Conservation (phyloP, 2,888 invertebrate species). For the Thalpophila matura region DNA sequence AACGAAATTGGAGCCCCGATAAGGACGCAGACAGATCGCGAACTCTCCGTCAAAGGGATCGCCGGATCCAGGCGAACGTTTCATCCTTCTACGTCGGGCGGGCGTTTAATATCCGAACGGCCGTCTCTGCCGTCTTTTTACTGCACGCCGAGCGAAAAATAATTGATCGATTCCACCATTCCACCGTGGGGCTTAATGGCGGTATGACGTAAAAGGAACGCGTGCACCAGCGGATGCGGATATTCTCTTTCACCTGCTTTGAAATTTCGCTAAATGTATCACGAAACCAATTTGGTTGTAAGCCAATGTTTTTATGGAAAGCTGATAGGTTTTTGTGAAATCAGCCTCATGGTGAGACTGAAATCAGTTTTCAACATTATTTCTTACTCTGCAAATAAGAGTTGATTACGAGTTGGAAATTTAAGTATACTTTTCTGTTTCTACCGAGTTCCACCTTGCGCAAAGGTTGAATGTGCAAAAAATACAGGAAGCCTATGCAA, state of each 20-base stretch:
- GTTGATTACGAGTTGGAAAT: not conserved
- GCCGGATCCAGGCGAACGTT: conserved; percentile 69
- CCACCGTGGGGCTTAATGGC: conserved; percentile 77
- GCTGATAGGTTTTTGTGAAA: conserved; percentile 30
- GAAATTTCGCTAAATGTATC: conserved; percentile 60
- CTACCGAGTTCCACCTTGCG: too few species aligned
- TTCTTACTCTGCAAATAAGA: not conserved
- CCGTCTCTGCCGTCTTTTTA: conserved; percentile 85
- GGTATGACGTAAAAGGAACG: conserved; percentile 79
- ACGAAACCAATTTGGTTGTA: conserved; percentile 57
- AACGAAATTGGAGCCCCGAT: conserved; percentile 77
- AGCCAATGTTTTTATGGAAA: conserved; percentile 40
- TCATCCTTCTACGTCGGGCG: conserved; percentile 74
- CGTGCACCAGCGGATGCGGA: conserved; percentile 57
- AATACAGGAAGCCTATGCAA: too few species aligned
- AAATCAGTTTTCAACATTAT: not conserved
- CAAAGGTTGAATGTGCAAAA: too few species aligned
- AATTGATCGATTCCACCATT: conserved; percentile 86
- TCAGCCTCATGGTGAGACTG: not conserved
- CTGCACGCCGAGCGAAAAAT: conserved; percentile 83
- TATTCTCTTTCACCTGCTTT: conserved; percentile 67
- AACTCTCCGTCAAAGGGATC: conserved; percentile 84
- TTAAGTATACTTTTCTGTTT: not conserved
- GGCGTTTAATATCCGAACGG: conserved; percentile 87
- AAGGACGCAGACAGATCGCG: conserved; percentile 82